Base-by-base conservation (phyloP, 35 echinoderm and acorn worm species). In the Apostichopus parvimensis region DNA sequence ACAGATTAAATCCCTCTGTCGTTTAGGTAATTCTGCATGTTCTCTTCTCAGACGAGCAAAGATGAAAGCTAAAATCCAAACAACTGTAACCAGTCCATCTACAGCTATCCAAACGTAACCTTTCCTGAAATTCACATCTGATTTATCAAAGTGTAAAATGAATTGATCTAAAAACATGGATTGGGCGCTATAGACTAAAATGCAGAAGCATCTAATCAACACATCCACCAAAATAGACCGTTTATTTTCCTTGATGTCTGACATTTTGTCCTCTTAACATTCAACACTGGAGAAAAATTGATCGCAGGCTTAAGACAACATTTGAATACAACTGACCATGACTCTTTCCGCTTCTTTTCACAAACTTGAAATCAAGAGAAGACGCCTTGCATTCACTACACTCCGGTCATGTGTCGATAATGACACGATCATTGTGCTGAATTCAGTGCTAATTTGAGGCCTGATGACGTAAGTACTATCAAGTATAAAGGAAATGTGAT, bases 101-200 rank as follows among this genome's bases (percentile, higher is more conserved):
- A 94, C 77, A 26, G 94, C 72, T 28, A 96, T 91, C 95, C 95
- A 96, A 54, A 94, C 77, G 70, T 92, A 96, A 34, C 95, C 95
- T 24, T 87, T 86, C 64, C 71, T 57, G 70, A 96, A 90, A 3
- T 86, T 93, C 7, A 83, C 90, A 9, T 83, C 93, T 11, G 66
- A 54, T n/a, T 86, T 34, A 83, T 93, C 93, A 92, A 94, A 92
- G 78, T 91, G 93, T 56, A 96, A 92, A 20, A 96, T 88, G 72
- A 92, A 90, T 55, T 85, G 85, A 56, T 96, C 95, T 2, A 94
- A 77, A 56, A 92, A 94, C 54, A 77, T 79, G 21, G 90, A 92
- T 79, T 96, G 95, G 2, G 77, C 93, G n/a, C 85, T 62, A 17
- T 58, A 87, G 11, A 87, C 85, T 6, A 64, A n/a, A 34, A 87